These are phyloP conservation scores for Pipra filicauda DNA, from an alignment of 2,113 vertebrate genomes.

Conservation along the genomic window DNA sequence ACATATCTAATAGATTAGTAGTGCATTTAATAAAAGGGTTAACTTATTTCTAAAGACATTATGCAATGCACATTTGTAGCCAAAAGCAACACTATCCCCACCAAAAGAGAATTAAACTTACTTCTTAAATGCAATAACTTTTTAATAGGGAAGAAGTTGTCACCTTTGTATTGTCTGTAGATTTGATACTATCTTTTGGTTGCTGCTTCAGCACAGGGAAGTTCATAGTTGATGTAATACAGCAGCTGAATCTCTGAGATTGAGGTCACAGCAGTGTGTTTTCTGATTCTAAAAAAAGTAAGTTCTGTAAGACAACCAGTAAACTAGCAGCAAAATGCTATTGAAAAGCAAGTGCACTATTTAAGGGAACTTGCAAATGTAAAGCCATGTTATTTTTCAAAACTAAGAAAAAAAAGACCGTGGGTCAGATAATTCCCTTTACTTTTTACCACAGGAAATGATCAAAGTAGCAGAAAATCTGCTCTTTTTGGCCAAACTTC, in stretches of 20 bases:
- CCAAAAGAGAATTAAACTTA: not conserved
- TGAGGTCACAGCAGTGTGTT: not conserved
- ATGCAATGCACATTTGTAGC: conserved; percentile 19
- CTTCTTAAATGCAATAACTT: not conserved
- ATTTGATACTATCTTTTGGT: not conserved
- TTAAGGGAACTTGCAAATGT: conserved; percentile 36
- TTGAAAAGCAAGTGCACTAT: not conserved
- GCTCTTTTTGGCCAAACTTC: conserved; percentile 70
- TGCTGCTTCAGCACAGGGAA: not conserved
- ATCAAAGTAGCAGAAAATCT: conserved; percentile 73
- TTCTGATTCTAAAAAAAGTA: not conserved
- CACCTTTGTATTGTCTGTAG: not conserved
- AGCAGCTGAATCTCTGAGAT: not conserved
- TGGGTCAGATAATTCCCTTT: conserved; percentile 65
- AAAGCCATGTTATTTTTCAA: conserved; percentile 60
- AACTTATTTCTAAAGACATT: conserved; percentile 36
- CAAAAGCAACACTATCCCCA: not conserved
- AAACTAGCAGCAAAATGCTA: not conserved
- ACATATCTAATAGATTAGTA: not conserved
- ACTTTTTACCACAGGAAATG: conserved; percentile 71
- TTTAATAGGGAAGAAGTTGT: not conserved
- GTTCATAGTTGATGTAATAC: not conserved
- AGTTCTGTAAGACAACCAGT: conserved; percentile 2
- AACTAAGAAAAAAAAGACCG: conserved; percentile 42
- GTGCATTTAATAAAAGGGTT: conserved; percentile 3